These are phyloP conservation scores for Thereva nobilitata DNA, from an alignment of 2,888 invertebrate genomes.

Conservation along the genomic window DNA sequence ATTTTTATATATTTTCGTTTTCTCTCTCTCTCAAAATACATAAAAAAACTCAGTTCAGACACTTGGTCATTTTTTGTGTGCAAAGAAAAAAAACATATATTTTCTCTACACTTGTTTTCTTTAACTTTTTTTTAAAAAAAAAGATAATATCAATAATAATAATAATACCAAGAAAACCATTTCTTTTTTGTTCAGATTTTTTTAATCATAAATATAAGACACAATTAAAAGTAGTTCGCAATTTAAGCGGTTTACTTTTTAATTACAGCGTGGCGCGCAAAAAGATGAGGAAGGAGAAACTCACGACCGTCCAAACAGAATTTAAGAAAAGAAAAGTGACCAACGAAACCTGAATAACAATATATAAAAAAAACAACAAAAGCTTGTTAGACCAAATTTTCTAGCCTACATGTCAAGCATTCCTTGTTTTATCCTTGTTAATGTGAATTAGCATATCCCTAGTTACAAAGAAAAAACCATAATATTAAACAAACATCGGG, in stretches of 20 bases:
- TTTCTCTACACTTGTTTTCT: too few species aligned
- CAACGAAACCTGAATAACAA: slow-evolving; percentile 40
- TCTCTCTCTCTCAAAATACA: too few species aligned
- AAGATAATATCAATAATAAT: too few species aligned
- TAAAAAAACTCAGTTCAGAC: too few species aligned
- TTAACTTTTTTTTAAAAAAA: too few species aligned
- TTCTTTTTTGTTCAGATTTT: not conserved
- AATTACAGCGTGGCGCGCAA: slow-evolving; percentile 51
- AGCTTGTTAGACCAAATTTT: slow-evolving; percentile 9
- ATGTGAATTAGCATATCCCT: not conserved
- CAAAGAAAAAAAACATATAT: too few species aligned
- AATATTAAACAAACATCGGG: too few species aligned
- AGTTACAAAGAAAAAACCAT: too few species aligned
- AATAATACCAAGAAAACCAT: not conserved
- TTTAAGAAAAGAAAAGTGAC: slow-evolving; percentile 44
- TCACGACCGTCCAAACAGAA: slow-evolving; percentile 45
- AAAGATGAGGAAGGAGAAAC: slow-evolving; percentile 55
- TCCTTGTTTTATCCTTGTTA: slow-evolving; percentile 14
- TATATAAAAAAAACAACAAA: not conserved
- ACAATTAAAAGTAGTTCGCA: slow-evolving; percentile 17
- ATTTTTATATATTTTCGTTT: too few species aligned
- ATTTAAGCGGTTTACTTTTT: slow-evolving; percentile 21
- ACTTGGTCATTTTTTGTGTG: too few species aligned
- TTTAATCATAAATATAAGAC: slow-evolving; percentile 18
- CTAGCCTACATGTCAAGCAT: slow-evolving; percentile 6